phyloP scores from a whole-genome alignment of 2,797 vertebrate genomes.

The Melopsittacus undulatus region DNA sequence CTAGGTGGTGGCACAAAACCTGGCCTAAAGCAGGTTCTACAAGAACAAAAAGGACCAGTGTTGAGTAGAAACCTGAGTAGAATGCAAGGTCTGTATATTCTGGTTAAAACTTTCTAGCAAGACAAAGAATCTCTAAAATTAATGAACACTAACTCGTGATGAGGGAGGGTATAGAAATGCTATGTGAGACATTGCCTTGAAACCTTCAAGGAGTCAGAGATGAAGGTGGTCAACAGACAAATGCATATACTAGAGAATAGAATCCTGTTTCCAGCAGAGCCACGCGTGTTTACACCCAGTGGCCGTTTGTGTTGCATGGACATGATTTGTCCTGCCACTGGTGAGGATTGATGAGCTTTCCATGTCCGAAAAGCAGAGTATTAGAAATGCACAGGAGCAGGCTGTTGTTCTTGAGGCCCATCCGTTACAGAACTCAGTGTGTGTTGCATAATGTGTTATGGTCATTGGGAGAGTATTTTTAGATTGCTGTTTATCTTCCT shows the following conservation, averaged over 20 bases:
- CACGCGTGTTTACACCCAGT: not conserved
- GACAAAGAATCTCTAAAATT: not conserved
- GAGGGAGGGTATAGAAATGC: not conserved
- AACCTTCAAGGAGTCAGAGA: not conserved
- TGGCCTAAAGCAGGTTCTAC: not conserved
- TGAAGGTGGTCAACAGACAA: not conserved
- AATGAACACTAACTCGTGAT: not conserved
- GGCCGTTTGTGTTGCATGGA: not conserved
- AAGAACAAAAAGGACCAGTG: not conserved
- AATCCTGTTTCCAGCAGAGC: not conserved
- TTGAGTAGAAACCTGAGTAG: not conserved
- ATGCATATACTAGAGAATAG: not conserved
- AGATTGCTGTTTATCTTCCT: not conserved
- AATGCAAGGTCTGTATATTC: not conserved
- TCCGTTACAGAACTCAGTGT: fast-evolving
- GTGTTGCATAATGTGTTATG: not conserved
- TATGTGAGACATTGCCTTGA: not conserved
- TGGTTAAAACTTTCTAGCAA: not conserved
- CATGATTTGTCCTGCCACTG: not conserved
- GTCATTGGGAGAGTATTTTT: not conserved
- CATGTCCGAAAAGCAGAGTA: not conserved
- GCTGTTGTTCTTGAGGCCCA: not conserved
- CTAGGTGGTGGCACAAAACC: not conserved
- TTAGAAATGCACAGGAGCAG: not conserved
- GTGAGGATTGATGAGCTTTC: not conserved